A percentile compares a stretch with the other conserved stretches of the same genome.
Conservation (phyloP, 2,888 invertebrate species). For the Coremacera marginata region DNA sequence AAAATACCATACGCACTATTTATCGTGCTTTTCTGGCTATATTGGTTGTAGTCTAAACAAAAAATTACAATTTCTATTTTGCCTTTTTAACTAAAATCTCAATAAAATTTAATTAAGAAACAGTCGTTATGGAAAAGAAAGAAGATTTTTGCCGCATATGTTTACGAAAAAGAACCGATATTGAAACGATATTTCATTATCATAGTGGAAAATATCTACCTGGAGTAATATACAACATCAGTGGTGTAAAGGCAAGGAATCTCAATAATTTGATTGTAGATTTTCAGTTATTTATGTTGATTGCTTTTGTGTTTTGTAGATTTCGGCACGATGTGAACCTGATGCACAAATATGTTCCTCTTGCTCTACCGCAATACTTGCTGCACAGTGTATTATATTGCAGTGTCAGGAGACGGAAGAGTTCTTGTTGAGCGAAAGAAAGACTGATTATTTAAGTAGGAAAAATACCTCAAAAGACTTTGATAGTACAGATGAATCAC, state of each 20-base stretch:
- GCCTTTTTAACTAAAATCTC: no score
- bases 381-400: slow-evolving; percentile 37
- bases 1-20: no score
- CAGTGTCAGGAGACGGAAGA: slow-evolving; percentile 41
- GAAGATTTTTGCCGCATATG: slow-evolving; percentile 34
- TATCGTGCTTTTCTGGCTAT: no score
- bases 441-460: not conserved
- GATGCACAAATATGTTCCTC: slow-evolving; percentile 35
- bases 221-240: slow-evolving; percentile 38
- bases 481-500: not conserved
- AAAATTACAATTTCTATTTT: no score
- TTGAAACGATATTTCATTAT: not conserved
- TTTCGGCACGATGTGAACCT: slow-evolving; percentile 17
- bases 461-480: not conserved
- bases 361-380: slow-evolving; percentile 34
- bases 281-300: not conserved
- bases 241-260: slow-evolving; percentile 39
- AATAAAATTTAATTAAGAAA: not conserved
- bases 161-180: not conserved
- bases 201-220: slow-evolving; percentile 33
- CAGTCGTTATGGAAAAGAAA: not conserved
- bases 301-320: not conserved
- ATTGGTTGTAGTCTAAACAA: no score
- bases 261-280: not conserved
- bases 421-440: slow-evolving; percentile 17